These are phyloP conservation scores for Ericerus pela DNA, from an alignment of 1,140 invertebrate genomes.

Conservation along the genomic window DNA sequence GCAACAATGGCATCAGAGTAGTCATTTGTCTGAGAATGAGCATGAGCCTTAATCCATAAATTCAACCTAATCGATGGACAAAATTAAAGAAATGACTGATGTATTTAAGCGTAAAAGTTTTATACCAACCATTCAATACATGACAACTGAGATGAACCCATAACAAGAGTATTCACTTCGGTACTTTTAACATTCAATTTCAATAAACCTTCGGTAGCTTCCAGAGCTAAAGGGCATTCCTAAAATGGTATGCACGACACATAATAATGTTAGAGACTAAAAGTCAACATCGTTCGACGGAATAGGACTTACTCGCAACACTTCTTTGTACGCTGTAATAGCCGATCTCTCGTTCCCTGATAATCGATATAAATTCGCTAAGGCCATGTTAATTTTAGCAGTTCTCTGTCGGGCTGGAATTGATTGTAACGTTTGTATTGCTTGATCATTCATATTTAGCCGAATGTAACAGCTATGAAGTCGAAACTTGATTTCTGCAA, in stretches of 20 bases:
- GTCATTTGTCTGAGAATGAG: constrained; percentile 43
- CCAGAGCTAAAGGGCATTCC: constrained; percentile 57
- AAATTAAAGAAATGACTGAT: constrained; percentile 7
- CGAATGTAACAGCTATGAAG: constrained; percentile 51
- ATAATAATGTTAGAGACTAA: neutral
- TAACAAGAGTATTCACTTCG: constrained; percentile 50
- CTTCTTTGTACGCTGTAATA: constrained; percentile 56
- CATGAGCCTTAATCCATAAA: constrained; percentile 51
- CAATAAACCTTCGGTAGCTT: constrained; percentile 49
- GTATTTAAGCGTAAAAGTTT: neutral
- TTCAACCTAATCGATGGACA: constrained; percentile 36
- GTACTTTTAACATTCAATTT: constrained; percentile 49
- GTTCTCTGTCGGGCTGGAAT: constrained; percentile 52
- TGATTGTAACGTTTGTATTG: constrained; percentile 46
- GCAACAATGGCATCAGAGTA: constrained; percentile 44
- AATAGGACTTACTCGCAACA: constrained; percentile 36
- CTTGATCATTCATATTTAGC: constrained; percentile 45
- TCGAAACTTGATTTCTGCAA: constrained; percentile 58
- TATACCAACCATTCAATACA: constrained; percentile 37
- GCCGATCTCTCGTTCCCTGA: constrained; percentile 55
- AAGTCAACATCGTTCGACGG: neutral
- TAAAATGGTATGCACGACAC: constrained; percentile 25
- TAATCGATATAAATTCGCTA: constrained; percentile 54
- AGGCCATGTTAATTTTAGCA: constrained; percentile 51
- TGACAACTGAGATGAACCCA: constrained; percentile 35